phyloP scores from a whole-genome alignment of 2,797 vertebrate genomes.

The Coilia nasus region DNA sequence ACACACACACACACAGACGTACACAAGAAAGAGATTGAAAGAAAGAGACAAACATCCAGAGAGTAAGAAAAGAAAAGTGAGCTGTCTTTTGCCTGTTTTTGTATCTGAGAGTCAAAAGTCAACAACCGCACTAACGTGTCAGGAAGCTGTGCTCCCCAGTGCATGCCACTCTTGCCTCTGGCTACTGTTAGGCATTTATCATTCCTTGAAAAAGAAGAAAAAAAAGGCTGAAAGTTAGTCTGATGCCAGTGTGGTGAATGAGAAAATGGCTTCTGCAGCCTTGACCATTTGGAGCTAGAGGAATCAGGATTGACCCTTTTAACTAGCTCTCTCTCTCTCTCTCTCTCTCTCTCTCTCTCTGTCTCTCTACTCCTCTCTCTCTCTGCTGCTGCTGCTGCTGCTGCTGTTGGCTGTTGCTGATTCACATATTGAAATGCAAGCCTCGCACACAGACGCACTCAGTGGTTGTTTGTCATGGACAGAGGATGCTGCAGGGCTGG shows the following conservation, averaged over 20 bases:
- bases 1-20: conserved; percentile 36
- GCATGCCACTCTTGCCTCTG: conserved; percentile 18
- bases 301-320: neutral
- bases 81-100: neutral
- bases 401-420: neutral
- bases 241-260: conserved; percentile 44
- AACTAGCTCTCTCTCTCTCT: neutral
- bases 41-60: neutral
- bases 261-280: conserved; percentile 57
- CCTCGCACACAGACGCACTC: neutral
- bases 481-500: neutral
- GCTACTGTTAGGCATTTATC: conserved; percentile 39
- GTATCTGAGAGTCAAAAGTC: neutral
- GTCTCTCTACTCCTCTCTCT: too few relatives aligned
- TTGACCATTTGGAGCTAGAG: conserved; percentile 18
- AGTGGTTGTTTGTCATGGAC: neutral
- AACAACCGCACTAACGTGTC: conserved; percentile 17
- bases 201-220: conserved; percentile 33
- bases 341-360: too few relatives aligned
- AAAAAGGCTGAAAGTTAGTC: conserved; percentile 23
- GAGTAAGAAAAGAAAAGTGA: neutral
- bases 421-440: neutral
- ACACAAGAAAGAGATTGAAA: neutral
- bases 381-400: neutral
- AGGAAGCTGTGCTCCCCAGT: neutral